phyloP scores from a whole-genome alignment of 2,888 invertebrate genomes.

The Anticlea derivata region DNA sequence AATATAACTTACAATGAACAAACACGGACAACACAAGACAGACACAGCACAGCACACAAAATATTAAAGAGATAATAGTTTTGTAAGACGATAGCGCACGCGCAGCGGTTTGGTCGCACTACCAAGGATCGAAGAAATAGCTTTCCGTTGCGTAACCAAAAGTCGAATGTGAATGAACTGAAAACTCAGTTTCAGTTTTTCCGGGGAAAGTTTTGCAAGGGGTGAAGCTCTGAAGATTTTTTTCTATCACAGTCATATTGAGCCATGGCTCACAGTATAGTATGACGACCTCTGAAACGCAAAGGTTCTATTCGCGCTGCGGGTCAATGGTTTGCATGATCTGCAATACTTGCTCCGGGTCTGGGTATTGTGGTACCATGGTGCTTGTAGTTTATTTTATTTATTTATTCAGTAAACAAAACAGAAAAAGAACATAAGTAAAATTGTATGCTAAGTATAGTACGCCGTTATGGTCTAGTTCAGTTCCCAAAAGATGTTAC shows the following conservation, averaged over 20 bases:
- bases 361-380: too few relatives aligned
- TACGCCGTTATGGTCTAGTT: too few relatives aligned
- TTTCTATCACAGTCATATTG: neutral
- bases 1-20: constrained; percentile 11
- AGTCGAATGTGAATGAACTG: constrained; percentile 41
- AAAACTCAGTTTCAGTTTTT: constrained; percentile 24
- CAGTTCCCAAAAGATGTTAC: too few relatives aligned
- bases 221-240: neutral
- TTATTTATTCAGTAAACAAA: too few relatives aligned
- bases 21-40: constrained; percentile 5
- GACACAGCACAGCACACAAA: constrained; percentile 12
- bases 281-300: too few relatives aligned
- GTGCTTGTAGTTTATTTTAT: too few relatives aligned
- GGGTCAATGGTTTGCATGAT: too few relatives aligned
- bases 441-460: too few relatives aligned
- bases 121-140: constrained; percentile 40
- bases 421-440: too few relatives aligned
- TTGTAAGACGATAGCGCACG: constrained; percentile 17
- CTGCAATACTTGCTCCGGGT: too few relatives aligned
- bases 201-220: neutral
- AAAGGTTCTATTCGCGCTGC: too few relatives aligned
- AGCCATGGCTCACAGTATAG: too few relatives aligned
- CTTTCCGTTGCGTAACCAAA: constrained; percentile 37
- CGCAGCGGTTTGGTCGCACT: constrained; percentile 23
- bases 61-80: constrained; percentile 13